Base-by-base conservation (phyloP, 1,140 invertebrate species). In the Atta cephalotes region DNA sequence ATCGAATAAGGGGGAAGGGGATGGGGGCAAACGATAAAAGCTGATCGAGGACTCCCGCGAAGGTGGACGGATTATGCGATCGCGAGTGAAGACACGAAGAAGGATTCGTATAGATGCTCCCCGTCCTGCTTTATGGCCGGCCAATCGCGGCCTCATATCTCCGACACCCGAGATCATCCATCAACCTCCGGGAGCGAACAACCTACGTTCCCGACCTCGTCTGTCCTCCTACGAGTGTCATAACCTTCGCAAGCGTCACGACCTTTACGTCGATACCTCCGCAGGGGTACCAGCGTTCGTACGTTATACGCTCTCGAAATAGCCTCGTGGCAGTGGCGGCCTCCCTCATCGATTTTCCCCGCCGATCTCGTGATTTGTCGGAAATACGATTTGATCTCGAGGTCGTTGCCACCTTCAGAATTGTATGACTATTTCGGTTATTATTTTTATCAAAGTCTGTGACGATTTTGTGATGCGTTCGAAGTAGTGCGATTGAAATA, bases 221-320 rank as follows among this genome's bases (percentile, higher is more conserved):
- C 81, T 62, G 78, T 90, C 89, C 89, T 86, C 90, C 89, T 91
- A 91, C 90, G 89, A 91, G 82, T 90, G 89, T 91, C 89, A 80
- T 90, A 91, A 91, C 90, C 90, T 88, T 74, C 88, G 86, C 21
- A 66, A 87, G 62, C 88, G 45, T 70, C 80, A 79, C 86, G 89
- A 90, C 77, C 88, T 90, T 45, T 88, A 90, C 77, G 56, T 90
- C 89, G 88, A 87, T 87, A 80, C 85, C 84, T 76, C 78, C 58
- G 70, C 63, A 21, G 76, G 76, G 70, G 81, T 77, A 87, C 28
- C 56, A 60, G 25, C 18, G 28, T 62, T 84, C 28, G 49, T 76
- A 77, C 49, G 71, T 89, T 87, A 58, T 74, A 76, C 71, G 21
- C 85, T 51, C 66, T 82, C 87, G 63, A 71, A 88, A 89, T 89